Evolutionary conservation across 2,888 invertebrate species (phyloP).

Genomic region (Germaria angustata): DNA sequence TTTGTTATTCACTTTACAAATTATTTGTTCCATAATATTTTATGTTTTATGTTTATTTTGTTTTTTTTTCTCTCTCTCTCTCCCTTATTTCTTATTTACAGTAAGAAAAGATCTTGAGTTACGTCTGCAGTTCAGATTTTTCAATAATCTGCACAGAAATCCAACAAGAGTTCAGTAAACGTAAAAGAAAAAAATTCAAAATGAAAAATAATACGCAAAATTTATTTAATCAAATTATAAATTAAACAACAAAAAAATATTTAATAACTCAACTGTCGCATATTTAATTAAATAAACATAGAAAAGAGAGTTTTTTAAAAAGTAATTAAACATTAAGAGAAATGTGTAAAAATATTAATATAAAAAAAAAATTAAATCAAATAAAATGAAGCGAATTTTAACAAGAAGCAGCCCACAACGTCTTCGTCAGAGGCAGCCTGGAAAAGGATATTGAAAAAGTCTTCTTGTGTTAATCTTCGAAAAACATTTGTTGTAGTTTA

Average conservation of each 20-base stretch:
- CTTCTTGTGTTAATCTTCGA: slow-evolving; percentile 38
- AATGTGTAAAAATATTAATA: slow-evolving; percentile 54
- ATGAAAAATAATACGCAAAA: slow-evolving; percentile 68
- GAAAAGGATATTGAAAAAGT: slow-evolving; percentile 2
- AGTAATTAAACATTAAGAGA: slow-evolving; percentile 32
- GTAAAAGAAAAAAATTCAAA: slow-evolving; percentile 42
- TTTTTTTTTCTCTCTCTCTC: slow-evolving; percentile 70
- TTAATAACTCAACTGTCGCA: slow-evolving; percentile 66
- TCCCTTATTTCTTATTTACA: slow-evolving; percentile 80
- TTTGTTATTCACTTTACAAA: slow-evolving; percentile 22
- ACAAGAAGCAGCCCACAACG: neutral
- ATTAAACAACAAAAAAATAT: slow-evolving; percentile 68
- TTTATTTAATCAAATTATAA: slow-evolving; percentile 63
- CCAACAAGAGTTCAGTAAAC: slow-evolving; percentile 91
- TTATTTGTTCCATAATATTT: slow-evolving; percentile 48
- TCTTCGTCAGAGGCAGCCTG: neutral
- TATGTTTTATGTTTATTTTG: slow-evolving; percentile 67
- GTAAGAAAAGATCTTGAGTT: slow-evolving; percentile 98
- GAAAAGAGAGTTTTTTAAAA: slow-evolving; percentile 32
- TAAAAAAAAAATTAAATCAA: slow-evolving; percentile 38
- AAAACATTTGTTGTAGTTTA: slow-evolving; percentile 33
- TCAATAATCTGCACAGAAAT: slow-evolving; percentile 94
- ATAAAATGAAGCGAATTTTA: slow-evolving; percentile 27
- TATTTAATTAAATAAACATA: slow-evolving; percentile 66
- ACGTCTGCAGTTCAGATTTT: slow-evolving; percentile 97